A percentile compares a stretch with the other conserved stretches of the same genome.
Conservation (phyloP, 2,797 vertebrate species). For the Paedocypris micromegethes region DNA sequence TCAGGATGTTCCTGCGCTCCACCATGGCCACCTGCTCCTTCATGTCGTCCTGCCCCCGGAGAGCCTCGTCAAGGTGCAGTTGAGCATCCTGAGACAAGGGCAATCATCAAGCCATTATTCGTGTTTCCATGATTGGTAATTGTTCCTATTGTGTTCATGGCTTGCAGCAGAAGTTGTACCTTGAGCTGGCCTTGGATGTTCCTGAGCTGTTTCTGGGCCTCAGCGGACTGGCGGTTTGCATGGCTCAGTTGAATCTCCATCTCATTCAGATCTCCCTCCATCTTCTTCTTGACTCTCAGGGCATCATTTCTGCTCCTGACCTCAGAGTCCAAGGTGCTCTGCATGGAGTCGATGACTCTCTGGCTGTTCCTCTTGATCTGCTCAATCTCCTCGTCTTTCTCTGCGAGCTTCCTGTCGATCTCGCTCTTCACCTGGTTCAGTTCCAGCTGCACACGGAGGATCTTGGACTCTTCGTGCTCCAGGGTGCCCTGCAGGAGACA, state of each 20-base stretch:
- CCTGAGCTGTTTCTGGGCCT: slow-evolving; percentile 61
- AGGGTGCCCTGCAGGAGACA: slow-evolving; percentile 67
- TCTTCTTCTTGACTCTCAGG: slow-evolving; percentile 52
- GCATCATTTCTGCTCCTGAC: slow-evolving; percentile 82
- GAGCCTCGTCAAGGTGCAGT: slow-evolving; percentile 77
- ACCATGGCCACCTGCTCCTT: slow-evolving; percentile 82
- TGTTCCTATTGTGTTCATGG: too few species aligned
- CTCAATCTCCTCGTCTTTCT: slow-evolving; percentile 86
- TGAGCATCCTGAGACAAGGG: slow-evolving; percentile 70
- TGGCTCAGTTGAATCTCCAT: slow-evolving; percentile 84
- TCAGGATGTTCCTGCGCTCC: slow-evolving; percentile 79
- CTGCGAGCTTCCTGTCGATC: slow-evolving; percentile 75
- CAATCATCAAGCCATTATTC: too few species aligned
- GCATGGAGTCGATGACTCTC: slow-evolving; percentile 75
- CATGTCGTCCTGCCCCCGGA: slow-evolving; percentile 79
- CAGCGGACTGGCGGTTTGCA: slow-evolving; percentile 73
- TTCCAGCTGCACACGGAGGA: slow-evolving; percentile 79
- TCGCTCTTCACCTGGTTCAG: slow-evolving; percentile 81
- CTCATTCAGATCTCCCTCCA: slow-evolving; percentile 71
- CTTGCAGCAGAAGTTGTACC: slow-evolving; percentile 53
- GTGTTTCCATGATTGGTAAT: too few species aligned
- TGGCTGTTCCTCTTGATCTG: slow-evolving; percentile 85
- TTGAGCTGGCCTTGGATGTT: slow-evolving; percentile 78
- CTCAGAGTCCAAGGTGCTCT: slow-evolving; percentile 77
- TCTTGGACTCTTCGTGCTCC: slow-evolving; percentile 84